Base-by-base conservation (phyloP, 2,113 vertebrate species). In the Neodontobutis hainanensis region DNA sequence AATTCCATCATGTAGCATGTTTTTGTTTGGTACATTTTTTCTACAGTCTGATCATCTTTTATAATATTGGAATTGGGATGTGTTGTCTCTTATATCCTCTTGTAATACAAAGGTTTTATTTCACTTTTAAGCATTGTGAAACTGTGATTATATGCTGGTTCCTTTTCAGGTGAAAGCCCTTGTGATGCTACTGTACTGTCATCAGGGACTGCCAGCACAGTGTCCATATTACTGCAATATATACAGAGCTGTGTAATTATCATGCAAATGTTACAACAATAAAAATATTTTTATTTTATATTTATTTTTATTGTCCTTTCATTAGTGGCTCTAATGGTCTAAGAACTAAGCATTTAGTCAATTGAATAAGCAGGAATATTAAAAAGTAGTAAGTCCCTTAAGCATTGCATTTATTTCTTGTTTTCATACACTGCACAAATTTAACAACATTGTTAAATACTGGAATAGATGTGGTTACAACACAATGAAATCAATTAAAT, bases 391-490 rank as follows among this genome's bases (percentile, higher is more conserved):
- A 1, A 11, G 10, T 6, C n/a, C 60, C 78, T 49, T 85, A 83
- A 78, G 83, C 77, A 85, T 83, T 80, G 82, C 81, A 78, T 91
- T 92, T 92, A 91, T 91, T 92, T 84, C 70, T 84, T 77, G 64
- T 86, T 85, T 81, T 89, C 84, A 87, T 89, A 87, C 87, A 91
- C 85, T 40, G 78, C 90, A 89, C 79, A 80, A 89, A 78, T 78
- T 84, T 82, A 88, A 81, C 85, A 89, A 88, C 87, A 87, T 83
- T 87, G 89, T 88, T 91, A 89, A 88, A 91, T 89, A 88, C 87
- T 88, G 66, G 78, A 89, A 91, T 90, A 83, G 79, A 83, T 75
- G 75, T 85, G 80, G 85, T 68, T 84, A 88, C 74, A 81, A 75
- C 80, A 87, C 78, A 80, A 83, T 56, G 80, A 86, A 80, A 70